Evolutionary conservation across 1,140 invertebrate genomes (phyloP), one percentile per base, ranked within the genome.

Genomic region (Hycleus cichorii): DNA sequence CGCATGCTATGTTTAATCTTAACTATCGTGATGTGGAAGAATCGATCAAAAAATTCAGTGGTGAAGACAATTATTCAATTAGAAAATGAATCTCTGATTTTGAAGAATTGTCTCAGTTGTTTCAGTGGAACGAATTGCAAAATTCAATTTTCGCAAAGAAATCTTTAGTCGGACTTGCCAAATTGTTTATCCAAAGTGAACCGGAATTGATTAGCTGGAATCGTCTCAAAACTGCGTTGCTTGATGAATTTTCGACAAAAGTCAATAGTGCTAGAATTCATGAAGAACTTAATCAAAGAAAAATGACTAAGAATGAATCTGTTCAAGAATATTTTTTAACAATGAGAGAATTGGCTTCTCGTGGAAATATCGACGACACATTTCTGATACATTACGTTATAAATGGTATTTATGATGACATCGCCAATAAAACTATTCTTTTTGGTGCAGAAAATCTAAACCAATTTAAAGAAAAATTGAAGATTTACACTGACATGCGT

Each of bases 141-240:
- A 68, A 64, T 32, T 51, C 65, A 2, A 25, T 70, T 24, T 72
- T 69, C 57, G 68, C 65, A 3, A 71, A 72, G 57, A 70, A 69
- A 54, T 65, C 63, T 3, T 42, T 72, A 7, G 52, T 10, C 0
- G 71, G 69, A 7, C 11, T 68, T 8, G 67, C 69, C 1, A 65
- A 67, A 52, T 25, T 71, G 5, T 66, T 68, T 57, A 44, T 72
- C 6, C 57, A 70, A 54, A 46, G 64, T 38, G 69, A 74, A 12
- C 12, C 12, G 52, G 45, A 39, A 3, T 55, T 56, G 1, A 58
- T 69, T 9, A 66, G 38, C 27, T 72, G 68, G 68, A 40, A 42
- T 39, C 52, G 59, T 45, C 48, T 73, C 7, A 70, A 71, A 48
- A 42, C 12, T 5, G 25, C 40, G 0, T 42, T 70, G 10, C 25